phyloP scores from a whole-genome alignment of 2,797 vertebrate species.

The Otus scops region DNA sequence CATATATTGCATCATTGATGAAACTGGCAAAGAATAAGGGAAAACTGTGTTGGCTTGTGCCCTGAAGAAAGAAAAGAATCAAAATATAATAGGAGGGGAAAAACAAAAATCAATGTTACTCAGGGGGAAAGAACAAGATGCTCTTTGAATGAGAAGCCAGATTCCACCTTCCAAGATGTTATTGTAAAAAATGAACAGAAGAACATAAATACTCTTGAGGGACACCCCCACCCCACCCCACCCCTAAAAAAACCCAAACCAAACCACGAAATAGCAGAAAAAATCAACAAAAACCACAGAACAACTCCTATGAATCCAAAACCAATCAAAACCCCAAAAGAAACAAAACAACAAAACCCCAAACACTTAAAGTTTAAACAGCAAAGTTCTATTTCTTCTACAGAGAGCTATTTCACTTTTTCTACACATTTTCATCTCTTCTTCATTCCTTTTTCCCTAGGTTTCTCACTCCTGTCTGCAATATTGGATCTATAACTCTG shows the following conservation, averaged over 20 bases:
- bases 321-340: fast-evolving
- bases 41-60: neutral
- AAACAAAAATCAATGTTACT: neutral
- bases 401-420: neutral
- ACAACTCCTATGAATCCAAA: neutral
- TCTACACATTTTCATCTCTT: neutral
- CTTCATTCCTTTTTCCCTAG: neutral
- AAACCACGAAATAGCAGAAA: no score
- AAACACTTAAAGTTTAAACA: neutral
- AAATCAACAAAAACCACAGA: no score
- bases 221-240: no score
- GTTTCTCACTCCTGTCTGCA: neutral
- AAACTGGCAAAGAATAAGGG: constrained; percentile 25
- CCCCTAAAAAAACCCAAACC: no score
- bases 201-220: neutral
- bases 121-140: neutral
- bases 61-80: neutral
- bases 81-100: neutral
- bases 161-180: neutral
- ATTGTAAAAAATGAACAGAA: neutral
- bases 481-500: neutral
- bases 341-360: neutral
- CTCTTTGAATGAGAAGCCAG: neutral
- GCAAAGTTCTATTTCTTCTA: neutral
- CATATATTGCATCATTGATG: constrained; percentile 37